Evolutionary conservation across 2,113 vertebrate genomes (phyloP).

Genomic region (Piprites chloris): DNA sequence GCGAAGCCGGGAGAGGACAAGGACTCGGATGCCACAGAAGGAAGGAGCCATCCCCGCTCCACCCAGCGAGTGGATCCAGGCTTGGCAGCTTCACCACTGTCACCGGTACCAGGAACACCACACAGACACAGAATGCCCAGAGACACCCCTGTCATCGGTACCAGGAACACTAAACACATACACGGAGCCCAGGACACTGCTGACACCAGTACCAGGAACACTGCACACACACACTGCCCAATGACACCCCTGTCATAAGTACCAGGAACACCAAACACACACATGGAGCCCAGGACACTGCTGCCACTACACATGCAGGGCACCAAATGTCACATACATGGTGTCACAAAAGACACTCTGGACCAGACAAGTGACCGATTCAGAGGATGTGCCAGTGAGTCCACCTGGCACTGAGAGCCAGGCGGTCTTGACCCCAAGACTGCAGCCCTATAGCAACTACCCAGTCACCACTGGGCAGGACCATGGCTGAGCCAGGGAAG

Average conservation of each 20-base stretch:
- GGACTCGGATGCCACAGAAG: not conserved
- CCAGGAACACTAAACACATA: not conserved
- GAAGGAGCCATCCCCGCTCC: not conserved
- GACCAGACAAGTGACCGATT: not conserved
- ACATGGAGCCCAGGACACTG: not conserved
- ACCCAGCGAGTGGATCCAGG: not conserved
- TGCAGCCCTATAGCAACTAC: accelerated
- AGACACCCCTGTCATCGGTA: not conserved
- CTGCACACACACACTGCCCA: accelerated
- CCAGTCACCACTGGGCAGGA: accelerated
- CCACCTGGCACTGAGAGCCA: accelerated
- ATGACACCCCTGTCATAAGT: accelerated
- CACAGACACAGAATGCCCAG: accelerated
- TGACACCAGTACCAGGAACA: not conserved
- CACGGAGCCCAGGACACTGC: not conserved
- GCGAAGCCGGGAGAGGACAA: not conserved
- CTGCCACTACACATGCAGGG: accelerated
- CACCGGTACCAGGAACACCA: not conserved
- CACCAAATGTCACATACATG: not conserved
- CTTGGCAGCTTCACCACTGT: not conserved
- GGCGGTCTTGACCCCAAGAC: not conserved
- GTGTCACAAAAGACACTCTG: not conserved
- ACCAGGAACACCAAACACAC: not conserved
- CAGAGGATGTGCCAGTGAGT: not conserved
- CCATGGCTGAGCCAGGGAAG: not conserved